Evolutionary conservation across 2,888 invertebrate species (phyloP), one percentile per base, ranked within the genome.

Genomic region (Dryocosmus kuriphilus): DNA sequence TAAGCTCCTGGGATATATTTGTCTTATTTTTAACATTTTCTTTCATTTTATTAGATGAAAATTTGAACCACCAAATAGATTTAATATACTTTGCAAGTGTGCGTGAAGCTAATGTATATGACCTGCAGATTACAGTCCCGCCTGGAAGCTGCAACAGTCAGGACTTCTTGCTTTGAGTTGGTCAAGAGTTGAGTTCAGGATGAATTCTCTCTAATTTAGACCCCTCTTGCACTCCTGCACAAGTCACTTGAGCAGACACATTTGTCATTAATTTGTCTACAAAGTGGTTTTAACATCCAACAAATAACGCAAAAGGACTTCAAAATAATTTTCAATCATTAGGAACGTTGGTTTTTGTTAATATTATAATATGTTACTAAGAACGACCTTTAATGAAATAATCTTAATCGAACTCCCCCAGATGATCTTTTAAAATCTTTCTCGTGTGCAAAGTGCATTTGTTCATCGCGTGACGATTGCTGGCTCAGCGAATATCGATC

Each of bases 131-230:
- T 87, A 86, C 85, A 84, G 84, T 81, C 79, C 79, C 76, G 75
- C 80, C 76, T 78, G 75, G 76, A 78, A 78, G 80, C 80, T 78
- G 77, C 75, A 77, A 61, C 24, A 38, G 79, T 80, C 76, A 79
- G 79, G 83, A 84, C 82, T 86, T 85, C 85, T 83, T 87, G 86
- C 87, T 86, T 86, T 86, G 86, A 88, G 80, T 85, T 80, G 80
- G 78, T 77, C 77, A 74, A 81, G 78, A 77, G 76, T 77, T 65
- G 57, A 67, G 81, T 76, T 71, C 81, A 81, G 80, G 79, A 83
- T 83, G 83, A 84, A 85, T 86, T 87, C 82, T 78, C 81, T 85
- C 81, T 86, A 86, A 87, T 87, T 86, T 86, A 84, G 82, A 84
- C 79, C 82, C 16, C 38, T 22, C 62, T 32, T 63, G 22, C 11